A percentile compares a stretch with the other conserved stretches of the same genome.
phyloP scores from a whole-genome alignment of 2,113 vertebrate genomes.

The Crocuta crocuta region DNA sequence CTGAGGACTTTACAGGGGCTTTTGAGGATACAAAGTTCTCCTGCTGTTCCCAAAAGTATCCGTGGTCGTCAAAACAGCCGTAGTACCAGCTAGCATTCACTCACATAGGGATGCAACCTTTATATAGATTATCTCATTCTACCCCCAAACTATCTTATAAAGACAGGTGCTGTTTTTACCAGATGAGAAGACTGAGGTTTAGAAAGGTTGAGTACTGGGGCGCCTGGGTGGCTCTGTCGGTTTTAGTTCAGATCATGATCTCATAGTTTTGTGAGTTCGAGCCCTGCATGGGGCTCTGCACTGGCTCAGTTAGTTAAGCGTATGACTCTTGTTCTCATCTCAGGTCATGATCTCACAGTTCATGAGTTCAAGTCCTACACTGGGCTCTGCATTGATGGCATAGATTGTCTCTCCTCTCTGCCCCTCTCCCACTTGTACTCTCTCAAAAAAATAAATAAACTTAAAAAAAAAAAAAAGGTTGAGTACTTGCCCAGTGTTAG shows the following conservation, averaged over 20 bases:
- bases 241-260: too few species aligned
- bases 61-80: not conserved
- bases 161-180: not conserved
- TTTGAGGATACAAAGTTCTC: not conserved
- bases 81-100: not conserved
- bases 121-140: not conserved
- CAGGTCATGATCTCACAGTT: too few species aligned
- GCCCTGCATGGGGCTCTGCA: too few species aligned
- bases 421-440: too few species aligned
- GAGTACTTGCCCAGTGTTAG: not conserved
- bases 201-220: not conserved
- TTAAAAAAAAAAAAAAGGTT: not conserved
- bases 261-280: too few species aligned
- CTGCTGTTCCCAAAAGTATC: not conserved
- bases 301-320: too few species aligned
- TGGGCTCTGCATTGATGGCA: too few species aligned
- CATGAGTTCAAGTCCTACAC: too few species aligned
- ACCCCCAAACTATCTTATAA: not conserved
- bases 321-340: too few species aligned
- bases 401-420: too few species aligned
- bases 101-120: not conserved
- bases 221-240: too few species aligned
- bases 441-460: too few species aligned
- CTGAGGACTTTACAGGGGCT: not conserved
- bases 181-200: conserved; percentile 31